Percentiles rank a stretch among this genome's conserved stretches.
phyloP scores from a whole-genome alignment of 2,888 invertebrate genomes.

The Merodon equestris region DNA sequence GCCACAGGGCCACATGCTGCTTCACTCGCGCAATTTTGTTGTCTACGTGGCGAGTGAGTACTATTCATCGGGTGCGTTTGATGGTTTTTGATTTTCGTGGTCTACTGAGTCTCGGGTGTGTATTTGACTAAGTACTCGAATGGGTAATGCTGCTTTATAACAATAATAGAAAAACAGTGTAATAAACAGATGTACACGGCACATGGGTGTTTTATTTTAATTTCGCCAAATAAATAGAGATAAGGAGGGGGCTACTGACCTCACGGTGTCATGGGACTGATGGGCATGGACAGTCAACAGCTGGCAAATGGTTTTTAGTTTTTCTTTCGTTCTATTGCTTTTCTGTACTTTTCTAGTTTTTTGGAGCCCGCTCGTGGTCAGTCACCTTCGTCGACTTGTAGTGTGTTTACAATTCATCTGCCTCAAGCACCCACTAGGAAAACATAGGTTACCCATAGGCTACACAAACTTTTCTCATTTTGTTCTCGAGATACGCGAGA shows the following conservation, averaged over 20 bases:
- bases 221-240: no score
- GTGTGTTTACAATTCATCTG: not conserved
- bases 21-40: not conserved
- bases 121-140: no score
- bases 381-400: not conserved
- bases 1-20: constrained; percentile 70
- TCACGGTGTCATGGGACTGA: no score
- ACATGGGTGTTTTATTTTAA: no score
- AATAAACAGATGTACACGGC: no score
- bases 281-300: not conserved
- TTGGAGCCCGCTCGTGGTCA: constrained; percentile 1
- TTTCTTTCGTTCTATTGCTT: not conserved
- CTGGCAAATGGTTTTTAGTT: not conserved
- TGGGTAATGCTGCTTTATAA: no score
- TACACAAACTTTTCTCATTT: no score
- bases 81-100: not conserved
- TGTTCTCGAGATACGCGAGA: no score
- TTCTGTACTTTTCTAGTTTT: not conserved
- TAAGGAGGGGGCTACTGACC: no score
- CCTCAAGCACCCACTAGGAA: not conserved
- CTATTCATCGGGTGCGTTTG: not conserved
- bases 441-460: no score
- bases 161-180: no score
- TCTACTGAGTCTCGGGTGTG: no score
- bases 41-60: constrained; percentile 16